Evolutionary conservation across 2,797 vertebrate species (phyloP).

Genomic region (Manis crassicaudata): DNA sequence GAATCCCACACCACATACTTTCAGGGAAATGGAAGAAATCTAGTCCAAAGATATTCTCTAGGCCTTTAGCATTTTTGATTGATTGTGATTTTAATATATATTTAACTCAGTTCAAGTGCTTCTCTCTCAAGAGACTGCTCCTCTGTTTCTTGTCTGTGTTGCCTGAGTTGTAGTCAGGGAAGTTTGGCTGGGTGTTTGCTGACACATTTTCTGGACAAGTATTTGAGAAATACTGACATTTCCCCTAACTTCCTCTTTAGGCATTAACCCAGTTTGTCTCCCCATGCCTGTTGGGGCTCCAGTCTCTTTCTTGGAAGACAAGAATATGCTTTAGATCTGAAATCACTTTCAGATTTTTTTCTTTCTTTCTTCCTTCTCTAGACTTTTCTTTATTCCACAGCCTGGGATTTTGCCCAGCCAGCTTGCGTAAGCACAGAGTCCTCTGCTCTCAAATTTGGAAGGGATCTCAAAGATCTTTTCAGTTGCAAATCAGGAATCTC

Average conservation of each 20-base stretch:
- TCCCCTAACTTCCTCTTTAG: constrained; percentile 75
- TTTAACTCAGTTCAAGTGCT: constrained; percentile 74
- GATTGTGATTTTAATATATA: constrained; percentile 73
- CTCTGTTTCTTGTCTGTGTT: constrained; percentile 48
- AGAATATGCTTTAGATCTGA: constrained; percentile 60
- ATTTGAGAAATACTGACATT: constrained; percentile 77
- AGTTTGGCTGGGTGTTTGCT: constrained; percentile 71
- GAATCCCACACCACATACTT: neutral
- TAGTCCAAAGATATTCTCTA: constrained; percentile 61
- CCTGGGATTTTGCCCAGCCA: constrained; percentile 54
- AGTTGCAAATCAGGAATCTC: constrained; percentile 19
- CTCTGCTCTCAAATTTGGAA: constrained; percentile 40
- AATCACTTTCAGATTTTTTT: constrained; percentile 40
- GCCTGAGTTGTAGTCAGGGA: constrained; percentile 38
- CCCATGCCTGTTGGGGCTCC: constrained; percentile 31
- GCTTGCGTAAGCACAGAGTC: constrained; percentile 1
- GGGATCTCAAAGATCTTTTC: neutral
- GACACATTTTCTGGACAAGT: constrained; percentile 75
- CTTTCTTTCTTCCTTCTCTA: constrained; percentile 59
- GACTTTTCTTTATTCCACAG: constrained; percentile 46
- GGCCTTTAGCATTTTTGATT: constrained; percentile 68
- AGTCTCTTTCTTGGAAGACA: constrained; percentile 64
- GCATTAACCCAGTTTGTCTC: constrained; percentile 69
- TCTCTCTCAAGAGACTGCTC: constrained; percentile 54
- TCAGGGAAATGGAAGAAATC: constrained; percentile 37